Evolutionary conservation across 2,113 vertebrate species (phyloP), one percentile per base, ranked within the genome.

Genomic region (Carassius gibelio): DNA sequence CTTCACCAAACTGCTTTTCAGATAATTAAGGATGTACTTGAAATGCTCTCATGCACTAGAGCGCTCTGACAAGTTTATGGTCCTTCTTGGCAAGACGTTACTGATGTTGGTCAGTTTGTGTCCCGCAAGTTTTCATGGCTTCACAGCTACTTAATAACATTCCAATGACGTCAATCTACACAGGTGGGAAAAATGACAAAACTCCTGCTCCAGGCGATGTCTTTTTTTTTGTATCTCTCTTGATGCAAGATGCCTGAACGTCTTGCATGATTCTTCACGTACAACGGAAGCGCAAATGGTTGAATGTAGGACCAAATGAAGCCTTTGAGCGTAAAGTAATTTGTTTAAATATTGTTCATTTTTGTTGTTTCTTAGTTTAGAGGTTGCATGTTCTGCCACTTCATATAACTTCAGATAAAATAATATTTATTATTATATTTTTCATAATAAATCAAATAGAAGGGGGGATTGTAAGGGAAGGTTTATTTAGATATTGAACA

Each of bases 151-250:
- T 55, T 62, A 42, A 79, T 42, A 42, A 62, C 76, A 79, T 79
- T 89, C 79, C 85, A 87, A 86, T 6, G 55, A 68, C 64, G 55
- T 82, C 64, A 81, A 38, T 75, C 77, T 14, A 69, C 36, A 55
- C 13, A 81, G 79, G 81, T 52, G 50, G 82, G 50, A 52, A 85
- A 71, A 52, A 83, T 79, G 26, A 72, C 15, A 38, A 59, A 64
- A 75, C 21, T 75, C 30, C 48, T 82, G 26, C 62, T 42, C 30
- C 55, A 69, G 48, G 45, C 42, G 80, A 69, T 57, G 55, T 75
- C 76, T 81, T 86, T 85, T 75, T 19, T 75, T 17, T 26, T 26
- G 26, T 57, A 59, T 83, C 61, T 83, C 36, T 57, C 50, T 36
- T 81, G 48, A 81, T 81, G 52, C 72, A 79, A 23, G 66, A 80